phyloP scores from a whole-genome alignment of 2,888 invertebrate species.

The Lymantria dispar region DNA sequence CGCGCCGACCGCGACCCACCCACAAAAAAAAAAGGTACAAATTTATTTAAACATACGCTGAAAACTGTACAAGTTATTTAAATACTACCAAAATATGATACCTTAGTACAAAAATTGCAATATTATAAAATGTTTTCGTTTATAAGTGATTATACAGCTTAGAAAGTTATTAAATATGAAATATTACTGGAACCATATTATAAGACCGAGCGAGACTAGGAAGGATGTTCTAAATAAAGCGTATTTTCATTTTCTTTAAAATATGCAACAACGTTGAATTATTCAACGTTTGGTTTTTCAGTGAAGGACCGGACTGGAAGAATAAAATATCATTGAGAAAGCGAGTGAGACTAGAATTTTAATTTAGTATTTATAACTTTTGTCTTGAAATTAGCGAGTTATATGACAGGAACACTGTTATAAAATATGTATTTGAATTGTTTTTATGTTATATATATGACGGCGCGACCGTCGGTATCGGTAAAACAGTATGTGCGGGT shows the following conservation, averaged over 20 bases:
- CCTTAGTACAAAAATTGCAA: too few species aligned
- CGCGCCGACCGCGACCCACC: too few species aligned
- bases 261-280: not conserved
- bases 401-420: too few species aligned
- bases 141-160: not conserved
- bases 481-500: too few species aligned
- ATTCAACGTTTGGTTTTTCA: not conserved
- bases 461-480: too few species aligned
- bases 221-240: not conserved
- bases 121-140: not conserved
- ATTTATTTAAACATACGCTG: too few species aligned
- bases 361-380: slow-evolving; percentile 17
- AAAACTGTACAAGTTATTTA: too few species aligned
- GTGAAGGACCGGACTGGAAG: not conserved
- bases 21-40: too few species aligned
- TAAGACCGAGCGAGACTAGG: not conserved
- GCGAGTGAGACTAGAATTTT: slow-evolving; percentile 4
- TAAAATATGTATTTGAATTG: too few species aligned
- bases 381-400: too few species aligned
- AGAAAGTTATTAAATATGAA: not conserved
- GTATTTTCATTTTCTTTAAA: not conserved
- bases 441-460: too few species aligned
- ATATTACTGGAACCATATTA: not conserved
- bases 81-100: too few species aligned
- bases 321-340: not conserved